Percentiles rank a stretch among this genome's conserved stretches.
Conservation (phyloP, 2,888 invertebrate genomes). For the Cerceris rybyensis region DNA sequence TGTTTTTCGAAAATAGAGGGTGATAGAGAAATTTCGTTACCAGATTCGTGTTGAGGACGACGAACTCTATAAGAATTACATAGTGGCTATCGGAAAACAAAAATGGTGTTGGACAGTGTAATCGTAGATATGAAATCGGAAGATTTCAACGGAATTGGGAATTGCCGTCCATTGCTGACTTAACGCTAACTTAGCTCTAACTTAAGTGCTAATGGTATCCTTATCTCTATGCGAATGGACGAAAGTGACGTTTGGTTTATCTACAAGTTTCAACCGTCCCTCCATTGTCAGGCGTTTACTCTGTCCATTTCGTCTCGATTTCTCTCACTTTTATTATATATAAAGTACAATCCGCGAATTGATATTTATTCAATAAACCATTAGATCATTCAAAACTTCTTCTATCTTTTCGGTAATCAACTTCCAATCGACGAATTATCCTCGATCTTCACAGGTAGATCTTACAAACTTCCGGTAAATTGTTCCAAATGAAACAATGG, state of each 20-base stretch:
- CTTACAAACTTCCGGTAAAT: neutral
- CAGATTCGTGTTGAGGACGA: no score
- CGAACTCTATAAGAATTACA: no score
- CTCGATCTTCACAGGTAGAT: neutral
- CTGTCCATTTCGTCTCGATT: neutral
- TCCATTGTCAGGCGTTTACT: neutral
- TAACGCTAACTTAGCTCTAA: slow-evolving; percentile 71
- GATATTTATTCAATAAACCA: no score
- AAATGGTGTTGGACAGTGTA: no score
- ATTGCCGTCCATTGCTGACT: slow-evolving; percentile 72
- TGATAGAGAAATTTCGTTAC: no score
- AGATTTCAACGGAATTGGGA: slow-evolving; percentile 66
- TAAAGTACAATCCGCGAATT: no score
- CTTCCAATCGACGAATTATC: neutral
- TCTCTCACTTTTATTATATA: no score
- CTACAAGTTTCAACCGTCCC: slow-evolving; percentile 19
- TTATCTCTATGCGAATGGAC: slow-evolving; percentile 57
- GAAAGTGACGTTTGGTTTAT: slow-evolving; percentile 61
- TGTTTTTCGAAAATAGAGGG: no score
- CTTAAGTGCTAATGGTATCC: slow-evolving; percentile 67
- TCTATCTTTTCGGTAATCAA: no score
- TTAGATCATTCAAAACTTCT: no score
- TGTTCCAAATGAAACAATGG: no score
- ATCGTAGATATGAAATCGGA: slow-evolving; percentile 17
- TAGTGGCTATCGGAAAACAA: no score